Base-by-base conservation (phyloP, 1,140 invertebrate genomes). In the Lasioglossum baleicum region DNA sequence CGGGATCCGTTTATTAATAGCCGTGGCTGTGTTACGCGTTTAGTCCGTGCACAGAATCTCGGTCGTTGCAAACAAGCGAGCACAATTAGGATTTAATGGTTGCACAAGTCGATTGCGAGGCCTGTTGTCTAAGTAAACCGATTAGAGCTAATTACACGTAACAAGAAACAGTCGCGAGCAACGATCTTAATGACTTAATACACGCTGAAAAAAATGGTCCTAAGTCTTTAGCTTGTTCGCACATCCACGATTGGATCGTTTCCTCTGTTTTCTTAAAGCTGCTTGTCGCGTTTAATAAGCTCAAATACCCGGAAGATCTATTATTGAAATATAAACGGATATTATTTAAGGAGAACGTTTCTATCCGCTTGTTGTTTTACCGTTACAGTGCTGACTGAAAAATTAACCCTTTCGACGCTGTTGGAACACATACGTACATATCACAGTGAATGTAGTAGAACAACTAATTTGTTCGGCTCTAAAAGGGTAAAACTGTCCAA, bases 51-150 rank as follows among this genome's bases (percentile, higher is more conserved):
- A 42, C 53, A 51, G 65, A 11, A 26, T 22, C 61, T 11, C 22
- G 20, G 17, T 40, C 31, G 35, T 65, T 8, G 64, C 20, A 11
- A 44, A 65, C 64, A 69, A 68, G 58, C 63, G n/a, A 6, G 15
- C 22, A 31, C n/a, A 48, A 75, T 75, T 68, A 68, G 15, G 53
- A 66, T 67, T 67, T 56, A 75, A 26, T 56, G 17, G 63, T 40
- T 44, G 22, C 35, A 63, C 73, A 10, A 67, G 63, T 42, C 48
- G 11, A 42, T 31, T 10, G 42, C 40, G 11, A 8, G 35, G 0
- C 7, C 13, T 11, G 44, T 17, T 11, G n/a, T 58, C 20, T 5
- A 15, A 44, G 67, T 48, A 58, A 58, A 68, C 7, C 13, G 51
- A 75, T 75, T 58, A 44, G 26, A 17, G 15, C 7, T 75, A 44